Percentiles rank a stretch among this genome's conserved stretches.
Conservation (phyloP, 2,113 vertebrate genomes). For the Vimba vimba region DNA sequence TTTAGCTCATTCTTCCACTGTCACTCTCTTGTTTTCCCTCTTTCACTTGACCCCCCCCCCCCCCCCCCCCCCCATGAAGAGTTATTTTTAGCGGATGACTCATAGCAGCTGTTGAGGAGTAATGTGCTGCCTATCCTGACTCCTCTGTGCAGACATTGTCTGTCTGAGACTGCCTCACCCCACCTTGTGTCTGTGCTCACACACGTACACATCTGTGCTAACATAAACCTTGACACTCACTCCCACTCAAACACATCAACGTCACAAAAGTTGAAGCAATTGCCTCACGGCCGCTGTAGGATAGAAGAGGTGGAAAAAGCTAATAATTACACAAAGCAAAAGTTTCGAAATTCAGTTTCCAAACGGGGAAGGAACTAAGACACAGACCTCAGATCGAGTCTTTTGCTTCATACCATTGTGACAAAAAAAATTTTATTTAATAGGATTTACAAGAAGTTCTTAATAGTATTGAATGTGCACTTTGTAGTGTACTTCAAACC, state of each 20-base stretch:
- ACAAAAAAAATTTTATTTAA: neutral
- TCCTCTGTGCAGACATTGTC: constrained; percentile 48
- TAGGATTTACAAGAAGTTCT: neutral
- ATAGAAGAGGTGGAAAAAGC: constrained; percentile 15
- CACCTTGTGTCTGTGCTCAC: neutral
- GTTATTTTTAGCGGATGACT: constrained; percentile 65
- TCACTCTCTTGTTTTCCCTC: constrained; percentile 14
- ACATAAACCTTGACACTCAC: constrained; percentile 24
- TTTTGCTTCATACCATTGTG: neutral
- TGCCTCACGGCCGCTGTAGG: neutral
- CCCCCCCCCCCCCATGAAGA: neutral
- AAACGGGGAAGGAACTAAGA: neutral
- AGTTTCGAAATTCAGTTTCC: constrained; percentile 8
- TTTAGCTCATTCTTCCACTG: constrained; percentile 29
- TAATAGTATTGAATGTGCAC: neutral
- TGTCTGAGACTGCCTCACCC: constrained; percentile 34
- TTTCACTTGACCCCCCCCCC: neutral
- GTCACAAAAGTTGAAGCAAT: neutral
- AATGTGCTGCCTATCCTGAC: constrained; percentile 38
- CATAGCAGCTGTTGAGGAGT: constrained; percentile 60
- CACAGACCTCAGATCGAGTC: neutral
- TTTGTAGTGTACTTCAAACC: neutral
- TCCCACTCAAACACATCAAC: neutral
- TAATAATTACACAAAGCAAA: neutral
- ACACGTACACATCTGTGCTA: constrained; percentile 2